Conservation (phyloP, 2,797 vertebrate genomes). For the Acanthopagrus latus region DNA sequence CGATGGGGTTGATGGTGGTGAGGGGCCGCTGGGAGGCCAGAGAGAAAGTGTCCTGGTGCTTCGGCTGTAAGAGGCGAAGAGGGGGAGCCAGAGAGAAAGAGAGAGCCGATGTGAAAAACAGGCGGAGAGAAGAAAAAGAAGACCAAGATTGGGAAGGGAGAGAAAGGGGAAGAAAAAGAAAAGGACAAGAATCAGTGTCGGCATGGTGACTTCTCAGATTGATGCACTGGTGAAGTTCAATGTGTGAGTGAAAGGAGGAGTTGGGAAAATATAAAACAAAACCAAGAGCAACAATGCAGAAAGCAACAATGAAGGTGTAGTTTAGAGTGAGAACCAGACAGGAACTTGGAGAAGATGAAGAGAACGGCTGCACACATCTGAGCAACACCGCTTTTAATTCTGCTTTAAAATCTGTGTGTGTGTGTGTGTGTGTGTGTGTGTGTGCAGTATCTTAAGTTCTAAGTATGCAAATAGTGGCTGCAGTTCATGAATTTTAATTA, state of each 20-base stretch:
- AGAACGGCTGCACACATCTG: conserved; percentile 10
- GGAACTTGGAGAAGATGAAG: not conserved
- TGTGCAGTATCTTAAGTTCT: not conserved
- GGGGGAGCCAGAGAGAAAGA: too few species aligned
- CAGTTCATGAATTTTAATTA: too few species aligned
- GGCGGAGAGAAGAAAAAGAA: not conserved
- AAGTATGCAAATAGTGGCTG: too few species aligned
- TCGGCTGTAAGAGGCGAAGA: conserved; percentile 56
- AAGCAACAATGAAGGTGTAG: not conserved
- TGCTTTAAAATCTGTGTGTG: not conserved
- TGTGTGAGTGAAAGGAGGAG: not conserved
- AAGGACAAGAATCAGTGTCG: not conserved
- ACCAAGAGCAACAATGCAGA: not conserved
- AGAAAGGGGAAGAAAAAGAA: not conserved
- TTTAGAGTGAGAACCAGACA: not conserved
- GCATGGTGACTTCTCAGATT: not conserved
- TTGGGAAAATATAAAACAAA: not conserved
- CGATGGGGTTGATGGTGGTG: conserved; percentile 83
- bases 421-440: not conserved
- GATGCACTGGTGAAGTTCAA: not conserved
- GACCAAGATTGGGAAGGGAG: not conserved
- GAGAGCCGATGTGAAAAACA: not conserved
- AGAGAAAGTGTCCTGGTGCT: conserved; percentile 83
- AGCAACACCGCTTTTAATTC: not conserved
- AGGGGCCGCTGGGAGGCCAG: conserved; percentile 81